These are phyloP conservation scores for Neoniphon sammara DNA, from an alignment of 2,797 vertebrate genomes.

Conservation along the genomic window DNA sequence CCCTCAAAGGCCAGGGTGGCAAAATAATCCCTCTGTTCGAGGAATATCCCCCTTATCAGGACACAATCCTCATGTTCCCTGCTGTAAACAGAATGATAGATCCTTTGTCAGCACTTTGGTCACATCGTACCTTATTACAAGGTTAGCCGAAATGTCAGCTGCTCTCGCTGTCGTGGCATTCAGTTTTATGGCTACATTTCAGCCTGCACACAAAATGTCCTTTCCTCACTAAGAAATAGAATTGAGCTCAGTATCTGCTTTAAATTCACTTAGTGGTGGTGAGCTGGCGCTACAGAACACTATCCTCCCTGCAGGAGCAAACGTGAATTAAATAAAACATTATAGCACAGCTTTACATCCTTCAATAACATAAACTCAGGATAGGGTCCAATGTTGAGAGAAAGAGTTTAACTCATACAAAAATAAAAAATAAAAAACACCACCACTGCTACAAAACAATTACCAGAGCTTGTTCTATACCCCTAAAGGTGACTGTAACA, in stretches of 20 bases:
- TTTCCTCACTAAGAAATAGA: slow-evolving; percentile 21
- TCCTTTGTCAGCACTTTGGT: slow-evolving; percentile 68
- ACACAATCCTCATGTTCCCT: slow-evolving; percentile 54
- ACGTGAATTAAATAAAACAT: slow-evolving; percentile 8
- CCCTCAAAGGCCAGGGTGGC: slow-evolving; percentile 35
- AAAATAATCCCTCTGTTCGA: slow-evolving; percentile 35
- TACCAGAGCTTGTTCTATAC: slow-evolving; percentile 1
- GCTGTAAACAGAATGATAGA: slow-evolving; percentile 65
- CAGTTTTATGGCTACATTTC: slow-evolving; percentile 48
- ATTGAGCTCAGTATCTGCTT: slow-evolving; percentile 40
- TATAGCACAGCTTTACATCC: not conserved
- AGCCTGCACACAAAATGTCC: slow-evolving; percentile 32
- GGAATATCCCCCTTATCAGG: slow-evolving; percentile 40
- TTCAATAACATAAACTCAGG: slow-evolving; percentile 3
- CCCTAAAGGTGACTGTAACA: slow-evolving; percentile 2
- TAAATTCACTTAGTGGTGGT: not conserved
- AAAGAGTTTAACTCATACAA: not conserved
- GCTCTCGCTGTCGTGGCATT: slow-evolving; percentile 52
- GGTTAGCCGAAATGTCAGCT: slow-evolving; percentile 75
- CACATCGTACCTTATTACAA: slow-evolving; percentile 71
- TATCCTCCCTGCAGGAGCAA: not conserved
- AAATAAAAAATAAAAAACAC: slow-evolving; percentile 6
- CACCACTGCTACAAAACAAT: slow-evolving; percentile 1
- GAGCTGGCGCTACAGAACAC: not conserved
- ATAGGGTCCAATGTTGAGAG: not conserved